A percentile compares a stretch with the other conserved stretches of the same genome.
Evolutionary conservation across 2,888 invertebrate species (phyloP).

Genomic region (Volucella zonaria): DNA sequence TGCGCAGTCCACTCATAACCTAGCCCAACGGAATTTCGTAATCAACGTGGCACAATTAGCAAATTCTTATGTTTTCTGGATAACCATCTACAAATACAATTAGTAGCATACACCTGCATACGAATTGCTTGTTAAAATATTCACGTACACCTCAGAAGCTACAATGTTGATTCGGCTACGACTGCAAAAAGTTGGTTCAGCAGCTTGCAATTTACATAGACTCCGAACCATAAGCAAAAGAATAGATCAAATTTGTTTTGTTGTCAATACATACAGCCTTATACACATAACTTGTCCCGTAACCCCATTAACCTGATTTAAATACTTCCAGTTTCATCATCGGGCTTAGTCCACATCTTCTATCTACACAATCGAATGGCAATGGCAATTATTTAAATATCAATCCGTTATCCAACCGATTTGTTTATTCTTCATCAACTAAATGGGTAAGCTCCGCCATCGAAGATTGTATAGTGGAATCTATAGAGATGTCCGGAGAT

Average conservation of each 20-base stretch:
- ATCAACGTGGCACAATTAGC: too few relatives aligned
- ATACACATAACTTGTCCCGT: slow-evolving; percentile 29
- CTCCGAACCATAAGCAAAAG: not conserved
- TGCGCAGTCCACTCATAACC: too few relatives aligned
- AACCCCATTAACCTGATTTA: slow-evolving; percentile 32
- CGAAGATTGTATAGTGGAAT: too few relatives aligned
- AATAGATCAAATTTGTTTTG: not conserved
- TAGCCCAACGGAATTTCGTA: too few relatives aligned
- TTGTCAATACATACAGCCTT: not conserved
- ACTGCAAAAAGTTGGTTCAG: slow-evolving; percentile 2
- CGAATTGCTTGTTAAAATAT: not conserved
- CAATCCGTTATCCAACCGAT: slow-evolving; percentile 30
- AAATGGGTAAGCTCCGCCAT: not conserved
- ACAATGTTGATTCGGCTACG: not conserved
- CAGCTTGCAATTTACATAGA: not conserved
- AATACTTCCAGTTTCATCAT: slow-evolving; percentile 38
- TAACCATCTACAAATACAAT: not conserved
- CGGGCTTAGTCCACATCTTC: not conserved
- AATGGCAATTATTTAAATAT: slow-evolving; percentile 38
- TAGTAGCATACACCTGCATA: slow-evolving; percentile 10
- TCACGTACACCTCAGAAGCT: not conserved
- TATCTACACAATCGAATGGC: not conserved
- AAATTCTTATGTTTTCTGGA: too few relatives aligned
- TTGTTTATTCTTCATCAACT: not conserved
- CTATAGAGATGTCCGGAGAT: too few relatives aligned